Evolutionary conservation across 2,797 vertebrate species (phyloP), one percentile per base, ranked within the genome.

Genomic region (Ceryle rudis): DNA sequence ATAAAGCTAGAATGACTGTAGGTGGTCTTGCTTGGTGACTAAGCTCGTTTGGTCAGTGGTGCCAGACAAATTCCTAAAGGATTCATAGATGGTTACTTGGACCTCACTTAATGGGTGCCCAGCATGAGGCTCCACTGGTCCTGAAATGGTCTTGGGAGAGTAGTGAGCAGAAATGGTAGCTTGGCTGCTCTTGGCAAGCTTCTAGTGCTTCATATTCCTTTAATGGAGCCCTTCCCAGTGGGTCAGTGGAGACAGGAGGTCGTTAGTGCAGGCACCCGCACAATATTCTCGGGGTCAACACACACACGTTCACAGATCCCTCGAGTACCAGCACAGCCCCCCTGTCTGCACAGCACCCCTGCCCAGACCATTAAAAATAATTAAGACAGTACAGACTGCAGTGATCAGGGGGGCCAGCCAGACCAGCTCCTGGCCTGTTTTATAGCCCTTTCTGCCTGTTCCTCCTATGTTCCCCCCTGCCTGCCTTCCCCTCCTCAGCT

Each of bases 211-310:
- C 1, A 2, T 35, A 10, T 29, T 33, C 21, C 62, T 69, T 75
- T 61, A 35, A 9, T 7, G 39, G 39, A 25, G 9, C 35, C 49
- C 15, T 62, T 49, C 42, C 12, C 2, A 0, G 11, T 44, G 28
- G 16, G 37, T 37, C 5, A 6, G 26, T 0, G 3, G 71, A 31
- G 71, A n/a, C 4, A 3, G 18, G 47, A 47, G 22, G 19, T 57
- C 65, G 14, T n/a, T 29, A 11, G 13, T 29, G n/a, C 41, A 51
- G 57, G 8, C 1, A 4, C 42, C 23, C 5, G 15, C 35, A 8
- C 0, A 4, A 8, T 3, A 2, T 22, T 26, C 31, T 49, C 0
- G 0, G 55, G 22, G 35, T 62, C 12, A 26, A 62, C 29, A 19
- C 21, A 9, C 20, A 6, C 4, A 9, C 7, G 5, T n/a, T n/a